A percentile compares a stretch with the other conserved stretches of the same genome.
Evolutionary conservation across 92 coral and sea anemone species (phyloP).

Genomic region (Umimayanthus chanpuru): DNA sequence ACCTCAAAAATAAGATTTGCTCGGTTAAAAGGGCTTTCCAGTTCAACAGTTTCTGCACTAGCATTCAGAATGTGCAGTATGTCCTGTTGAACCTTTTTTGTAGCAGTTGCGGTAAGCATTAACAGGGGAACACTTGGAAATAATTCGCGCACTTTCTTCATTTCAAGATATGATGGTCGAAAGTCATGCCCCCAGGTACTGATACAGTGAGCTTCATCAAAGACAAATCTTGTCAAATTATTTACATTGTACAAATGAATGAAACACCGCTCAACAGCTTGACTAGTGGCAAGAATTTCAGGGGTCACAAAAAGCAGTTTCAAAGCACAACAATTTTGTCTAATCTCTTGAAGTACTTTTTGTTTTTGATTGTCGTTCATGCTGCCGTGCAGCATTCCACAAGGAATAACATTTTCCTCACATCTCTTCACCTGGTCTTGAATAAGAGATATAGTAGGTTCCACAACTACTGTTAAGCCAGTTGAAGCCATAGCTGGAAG

Average conservation of each 20-base stretch:
- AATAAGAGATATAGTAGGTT: conserved; percentile 27
- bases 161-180: conserved; percentile 27
- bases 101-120: conserved; percentile 35
- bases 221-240: neutral
- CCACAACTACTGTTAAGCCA: neutral
- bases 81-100: conserved; percentile 10
- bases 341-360: neutral
- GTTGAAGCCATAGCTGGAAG: conserved; percentile 19
- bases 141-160: neutral
- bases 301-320: conserved; percentile 41
- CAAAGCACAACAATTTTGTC: conserved; percentile 6
- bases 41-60: neutral
- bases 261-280: neutral
- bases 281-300: conserved; percentile 3
- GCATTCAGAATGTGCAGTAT: neutral
- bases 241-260: neutral
- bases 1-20: conserved; percentile 10
- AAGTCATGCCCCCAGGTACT: conserved; percentile 40
- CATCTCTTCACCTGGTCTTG: conserved; percentile 45
- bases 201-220: conserved; percentile 35
- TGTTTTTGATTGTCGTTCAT: conserved; percentile 25
- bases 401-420: neutral
- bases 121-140: neutral
- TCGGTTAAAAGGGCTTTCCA: conserved; percentile 8
- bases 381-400: conserved; percentile 13